These are phyloP conservation scores for Stigmatopora argus DNA, from an alignment of 2,113 vertebrate genomes.

Conservation along the genomic window DNA sequence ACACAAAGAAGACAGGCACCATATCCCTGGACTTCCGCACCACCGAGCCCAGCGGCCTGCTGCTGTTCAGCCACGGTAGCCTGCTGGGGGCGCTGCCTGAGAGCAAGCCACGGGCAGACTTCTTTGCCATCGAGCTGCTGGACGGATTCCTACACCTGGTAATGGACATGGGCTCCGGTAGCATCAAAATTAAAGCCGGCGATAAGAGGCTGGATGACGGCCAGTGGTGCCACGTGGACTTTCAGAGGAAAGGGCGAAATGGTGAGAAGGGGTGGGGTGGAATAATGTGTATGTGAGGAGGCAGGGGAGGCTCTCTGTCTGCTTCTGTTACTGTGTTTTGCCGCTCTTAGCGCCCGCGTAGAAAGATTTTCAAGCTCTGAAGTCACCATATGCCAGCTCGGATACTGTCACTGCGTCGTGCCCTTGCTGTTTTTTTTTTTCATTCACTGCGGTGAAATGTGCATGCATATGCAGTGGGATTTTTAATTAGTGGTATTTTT, in stretches of 20 bases:
- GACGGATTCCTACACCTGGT: conserved; percentile 86
- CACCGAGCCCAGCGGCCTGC: conserved; percentile 81
- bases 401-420: conserved; percentile 25
- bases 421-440: conserved; percentile 23
- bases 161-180: conserved; percentile 91
- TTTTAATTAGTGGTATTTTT: conserved; percentile 58
- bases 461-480: conserved; percentile 25
- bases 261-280: conserved; percentile 65
- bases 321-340: conserved; percentile 22
- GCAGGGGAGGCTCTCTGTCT: conserved; percentile 24
- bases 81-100: conserved; percentile 60
- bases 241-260: conserved; percentile 85
- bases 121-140: conserved; percentile 85
- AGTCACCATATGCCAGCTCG: conserved; percentile 36
- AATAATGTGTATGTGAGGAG: conserved; percentile 15
- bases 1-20: conserved; percentile 80
- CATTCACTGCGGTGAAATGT: conserved; percentile 20
- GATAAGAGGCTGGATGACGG: conserved; percentile 83
- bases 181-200: conserved; percentile 82
- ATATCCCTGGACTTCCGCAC: conserved; percentile 92
- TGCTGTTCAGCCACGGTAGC: conserved; percentile 83
- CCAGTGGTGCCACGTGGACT: conserved; percentile 92
- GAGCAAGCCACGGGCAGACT: conserved; percentile 76
- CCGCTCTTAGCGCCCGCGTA: conserved; percentile 25
- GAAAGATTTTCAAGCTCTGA: conserved; percentile 43